A percentile compares a stretch with the other conserved stretches of the same genome.
phyloP scores from a whole-genome alignment of 2,797 vertebrate genomes.

The Tolypeutes matacus region DNA sequence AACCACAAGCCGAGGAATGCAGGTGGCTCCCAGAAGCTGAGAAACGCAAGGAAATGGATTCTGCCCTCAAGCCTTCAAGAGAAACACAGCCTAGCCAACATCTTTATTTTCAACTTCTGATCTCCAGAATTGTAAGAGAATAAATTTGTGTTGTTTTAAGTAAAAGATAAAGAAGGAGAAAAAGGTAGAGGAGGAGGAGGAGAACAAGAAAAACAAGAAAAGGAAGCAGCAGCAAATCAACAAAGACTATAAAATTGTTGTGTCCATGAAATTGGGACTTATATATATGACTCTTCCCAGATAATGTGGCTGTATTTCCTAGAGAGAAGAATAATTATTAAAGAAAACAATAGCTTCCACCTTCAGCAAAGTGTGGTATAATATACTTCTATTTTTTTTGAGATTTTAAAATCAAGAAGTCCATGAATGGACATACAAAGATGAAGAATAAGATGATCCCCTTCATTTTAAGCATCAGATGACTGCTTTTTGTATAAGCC shows the following conservation, averaged over 20 bases:
- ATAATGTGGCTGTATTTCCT: neutral
- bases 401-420: slow-evolving; percentile 6
- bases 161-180: too few relatives aligned
- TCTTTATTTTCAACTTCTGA: too few relatives aligned
- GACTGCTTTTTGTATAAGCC: neutral
- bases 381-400: neutral
- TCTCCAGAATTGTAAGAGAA: too few relatives aligned
- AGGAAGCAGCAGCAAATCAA: neutral
- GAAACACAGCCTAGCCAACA: too few relatives aligned
- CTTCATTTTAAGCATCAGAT: neutral
- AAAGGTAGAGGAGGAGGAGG: too few relatives aligned
- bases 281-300: neutral
- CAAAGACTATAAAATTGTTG: neutral
- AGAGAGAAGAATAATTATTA: neutral
- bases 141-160: too few relatives aligned
- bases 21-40: too few relatives aligned
- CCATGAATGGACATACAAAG: neutral
- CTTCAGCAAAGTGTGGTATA: neutral
- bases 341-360: neutral
- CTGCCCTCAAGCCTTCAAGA: too few relatives aligned
- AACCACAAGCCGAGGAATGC: too few relatives aligned
- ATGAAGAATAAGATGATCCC: neutral
- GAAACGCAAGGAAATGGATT: too few relatives aligned
- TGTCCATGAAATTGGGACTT: neutral
- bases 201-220: too few relatives aligned